A percentile compares a stretch with the other conserved stretches of the same genome.
Conservation (phyloP, 2,113 vertebrate genomes). For the Sphaerodactylus townsendi region DNA sequence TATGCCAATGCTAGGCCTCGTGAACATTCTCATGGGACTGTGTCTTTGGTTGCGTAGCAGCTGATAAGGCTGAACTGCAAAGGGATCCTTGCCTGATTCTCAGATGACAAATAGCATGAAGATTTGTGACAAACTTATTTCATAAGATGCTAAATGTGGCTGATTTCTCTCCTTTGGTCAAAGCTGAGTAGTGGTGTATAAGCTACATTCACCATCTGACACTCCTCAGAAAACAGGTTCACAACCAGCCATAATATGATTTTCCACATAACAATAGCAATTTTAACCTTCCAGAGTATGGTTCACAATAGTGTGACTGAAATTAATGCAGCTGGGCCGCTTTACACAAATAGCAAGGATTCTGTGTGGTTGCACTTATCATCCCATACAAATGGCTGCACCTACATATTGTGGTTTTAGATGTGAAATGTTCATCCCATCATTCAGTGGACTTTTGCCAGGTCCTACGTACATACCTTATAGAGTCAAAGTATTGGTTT, state of each 20-base stretch:
- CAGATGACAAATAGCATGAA: background rate
- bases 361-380: background rate
- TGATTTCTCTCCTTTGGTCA: background rate
- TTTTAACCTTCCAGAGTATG: background rate
- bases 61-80: too few relatives aligned
- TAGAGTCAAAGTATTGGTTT: too few relatives aligned
- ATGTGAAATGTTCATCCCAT: background rate
- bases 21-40: background rate
- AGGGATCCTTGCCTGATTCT: too few relatives aligned
- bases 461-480: too few relatives aligned
- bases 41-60: background rate
- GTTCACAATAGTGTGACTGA: background rate
- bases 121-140: background rate
- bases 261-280: too few relatives aligned
- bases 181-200: background rate
- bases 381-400: background rate
- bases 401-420: background rate
- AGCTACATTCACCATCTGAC: too few relatives aligned
- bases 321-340: background rate
- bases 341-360: background rate
- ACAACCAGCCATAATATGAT: too few relatives aligned
- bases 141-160: rapidly evolving
- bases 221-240: too few relatives aligned
- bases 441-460: background rate
- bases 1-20: background rate